phyloP scores from a whole-genome alignment of 2,113 vertebrate species.

The Columba janthina region DNA sequence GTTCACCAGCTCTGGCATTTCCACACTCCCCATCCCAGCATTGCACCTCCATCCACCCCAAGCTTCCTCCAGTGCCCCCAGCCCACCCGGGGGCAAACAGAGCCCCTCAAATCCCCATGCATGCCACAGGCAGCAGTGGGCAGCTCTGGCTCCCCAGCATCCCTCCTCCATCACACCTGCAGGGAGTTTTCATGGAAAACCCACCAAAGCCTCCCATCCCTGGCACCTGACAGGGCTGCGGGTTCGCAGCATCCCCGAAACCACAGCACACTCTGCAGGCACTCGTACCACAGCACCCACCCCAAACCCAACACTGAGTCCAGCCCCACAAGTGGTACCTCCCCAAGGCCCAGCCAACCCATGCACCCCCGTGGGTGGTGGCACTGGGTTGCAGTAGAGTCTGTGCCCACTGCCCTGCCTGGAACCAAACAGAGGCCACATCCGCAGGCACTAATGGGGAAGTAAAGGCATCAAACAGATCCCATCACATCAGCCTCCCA shows the following conservation, averaged over 20 bases:
- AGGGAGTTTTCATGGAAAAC: background rate
- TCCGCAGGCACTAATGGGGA: background rate
- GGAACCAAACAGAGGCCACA: fast-evolving
- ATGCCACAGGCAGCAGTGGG: background rate
- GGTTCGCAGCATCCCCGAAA: conserved; percentile 3
- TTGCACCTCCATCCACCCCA: background rate
- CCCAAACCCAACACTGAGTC: background rate
- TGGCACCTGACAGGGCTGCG: fast-evolving
- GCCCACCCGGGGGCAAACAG: background rate
- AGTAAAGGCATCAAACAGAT: background rate
- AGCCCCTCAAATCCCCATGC: background rate
- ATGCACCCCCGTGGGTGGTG: fast-evolving
- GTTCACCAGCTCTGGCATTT: background rate
- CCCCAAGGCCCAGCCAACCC: fast-evolving
- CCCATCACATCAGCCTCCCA: fast-evolving
- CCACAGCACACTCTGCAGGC: conserved; percentile 68
- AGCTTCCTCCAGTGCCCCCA: background rate
- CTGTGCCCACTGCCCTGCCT: background rate
- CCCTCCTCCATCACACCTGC: background rate
- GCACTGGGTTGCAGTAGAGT: background rate
- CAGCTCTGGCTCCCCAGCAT: background rate
- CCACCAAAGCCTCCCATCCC: background rate
- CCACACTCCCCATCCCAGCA: fast-evolving
- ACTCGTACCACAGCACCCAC: background rate
- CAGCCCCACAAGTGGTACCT: fast-evolving